Conservation (phyloP, 1,140 invertebrate species). For the Thrips palmi region DNA sequence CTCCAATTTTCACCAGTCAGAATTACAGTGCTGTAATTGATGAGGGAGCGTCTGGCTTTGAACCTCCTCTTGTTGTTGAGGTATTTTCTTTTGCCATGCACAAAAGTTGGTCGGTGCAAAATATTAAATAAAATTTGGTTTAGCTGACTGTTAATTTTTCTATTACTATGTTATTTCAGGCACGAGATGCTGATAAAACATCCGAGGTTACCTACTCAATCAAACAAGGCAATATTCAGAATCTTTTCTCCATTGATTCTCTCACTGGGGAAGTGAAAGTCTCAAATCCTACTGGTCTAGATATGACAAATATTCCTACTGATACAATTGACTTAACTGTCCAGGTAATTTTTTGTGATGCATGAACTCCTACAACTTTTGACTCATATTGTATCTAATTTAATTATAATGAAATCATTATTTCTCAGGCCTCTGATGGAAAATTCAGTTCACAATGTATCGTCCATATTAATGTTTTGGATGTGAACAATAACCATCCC, state of each 20-base stretch:
- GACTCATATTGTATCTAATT: slow-evolving; percentile 4
- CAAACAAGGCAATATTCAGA: slow-evolving; percentile 37
- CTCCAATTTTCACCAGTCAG: slow-evolving; percentile 51
- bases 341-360: slow-evolving; percentile 23
- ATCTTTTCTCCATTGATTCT: slow-evolving; percentile 47
- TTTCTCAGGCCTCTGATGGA: slow-evolving; percentile 51
- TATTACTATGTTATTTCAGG: slow-evolving; percentile 31
- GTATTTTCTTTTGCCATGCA: slow-evolving; percentile 11
- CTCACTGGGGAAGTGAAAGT: slow-evolving; percentile 48
- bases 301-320: slow-evolving; percentile 36
- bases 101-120: no score
- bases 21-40: slow-evolving; percentile 63
- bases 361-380: neutral
- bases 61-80: slow-evolving; percentile 32
- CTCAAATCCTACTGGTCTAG: slow-evolving; percentile 33
- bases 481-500: slow-evolving; percentile 76
- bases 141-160: neutral
- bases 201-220: slow-evolving; percentile 62
- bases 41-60: slow-evolving; percentile 64
- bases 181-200: slow-evolving; percentile 59
- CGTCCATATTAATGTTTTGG: slow-evolving; percentile 57
- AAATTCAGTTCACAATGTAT: slow-evolving; percentile 43
- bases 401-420: neutral
- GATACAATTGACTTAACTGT: slow-evolving; percentile 36
- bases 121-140: neutral